Base-by-base conservation (phyloP, 2,797 vertebrate species). In the Taeniopygia guttata region DNA sequence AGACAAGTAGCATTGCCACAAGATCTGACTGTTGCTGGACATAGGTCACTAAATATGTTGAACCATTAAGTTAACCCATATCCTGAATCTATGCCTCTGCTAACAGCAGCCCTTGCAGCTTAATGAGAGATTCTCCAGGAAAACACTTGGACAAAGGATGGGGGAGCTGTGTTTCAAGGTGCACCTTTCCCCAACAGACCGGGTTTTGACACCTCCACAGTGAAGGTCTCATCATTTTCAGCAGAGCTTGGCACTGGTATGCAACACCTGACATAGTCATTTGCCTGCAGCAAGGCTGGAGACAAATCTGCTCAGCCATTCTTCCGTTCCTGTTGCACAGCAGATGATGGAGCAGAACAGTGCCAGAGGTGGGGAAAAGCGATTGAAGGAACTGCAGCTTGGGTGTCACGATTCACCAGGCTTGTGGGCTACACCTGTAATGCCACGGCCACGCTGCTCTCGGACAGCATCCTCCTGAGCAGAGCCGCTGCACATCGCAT, bases 101-200 rank as follows among this genome's bases (percentile, higher is more conserved):
- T 90, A 52, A 60, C 36, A 82, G 26, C 63, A 82, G 67, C n/a
- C 29, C 18, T 51, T 75, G 51, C 54, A 78, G 73, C 54, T 94
- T 73, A 1, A 1, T 0, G 36, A 75, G 25, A 55, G 75, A 25
- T n/a, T 87, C 12, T 76, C 66, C 62, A 75, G 54, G 13, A 52
- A 60, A 86, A 55, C 3, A 1, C 69, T 72, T 55, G 69, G 52
- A 58, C 0, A 4, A 49, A 64, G 17, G 32, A 84, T 18, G 10
- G 36, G 16, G 34, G 8, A 68, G n/a, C 16, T 75, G 0, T 0
- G 38, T 59, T 59, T 81, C 40, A 45, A 78, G 46, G 58, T 25
- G 52, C 9, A 1, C 51, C 48, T 66, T 52, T 40, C 15, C 30
- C 7, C 7, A 1, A 2, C 0, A 2, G 25, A 55, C 51, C 1